These are phyloP conservation scores for Harpagifer antarcticus DNA, from an alignment of 2,797 vertebrate species.

Conservation along the genomic window DNA sequence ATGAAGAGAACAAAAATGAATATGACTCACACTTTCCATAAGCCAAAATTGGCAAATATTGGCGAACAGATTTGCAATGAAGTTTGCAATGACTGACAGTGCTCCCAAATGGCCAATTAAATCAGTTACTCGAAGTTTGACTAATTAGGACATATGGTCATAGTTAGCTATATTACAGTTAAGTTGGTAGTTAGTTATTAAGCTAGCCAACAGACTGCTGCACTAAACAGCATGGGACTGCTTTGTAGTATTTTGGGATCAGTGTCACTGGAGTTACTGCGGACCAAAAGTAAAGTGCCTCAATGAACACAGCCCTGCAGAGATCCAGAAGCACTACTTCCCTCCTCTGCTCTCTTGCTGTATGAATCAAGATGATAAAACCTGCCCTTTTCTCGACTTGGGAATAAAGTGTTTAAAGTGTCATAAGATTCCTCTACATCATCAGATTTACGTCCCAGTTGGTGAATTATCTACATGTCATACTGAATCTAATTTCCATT, in stretches of 20 bases:
- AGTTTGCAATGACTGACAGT: background rate
- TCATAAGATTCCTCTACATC: background rate
- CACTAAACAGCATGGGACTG: background rate
- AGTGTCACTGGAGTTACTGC: background rate
- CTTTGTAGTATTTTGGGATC: background rate
- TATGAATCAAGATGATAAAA: constrained; percentile 4
- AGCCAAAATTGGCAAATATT: too few relatives aligned
- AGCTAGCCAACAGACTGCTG: too few relatives aligned
- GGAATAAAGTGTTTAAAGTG: constrained; percentile 9
- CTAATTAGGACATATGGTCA: background rate
- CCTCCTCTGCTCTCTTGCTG: background rate
- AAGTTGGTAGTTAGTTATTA: background rate
- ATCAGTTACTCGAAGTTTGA: background rate
- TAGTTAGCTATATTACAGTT: background rate
- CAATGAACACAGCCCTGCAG: background rate
- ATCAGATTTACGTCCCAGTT: constrained; percentile 14
- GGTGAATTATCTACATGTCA: constrained; percentile 1
- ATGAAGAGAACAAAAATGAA: background rate
- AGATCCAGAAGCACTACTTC: background rate
- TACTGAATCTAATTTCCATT: constrained; percentile 18
- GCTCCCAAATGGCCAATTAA: background rate
- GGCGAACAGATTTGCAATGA: too few relatives aligned
- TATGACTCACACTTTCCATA: background rate
- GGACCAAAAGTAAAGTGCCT: background rate
- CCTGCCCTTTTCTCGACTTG: background rate